Evolutionary conservation across 92 coral and sea anemone species (phyloP).

Genomic region (Porites lobata): DNA sequence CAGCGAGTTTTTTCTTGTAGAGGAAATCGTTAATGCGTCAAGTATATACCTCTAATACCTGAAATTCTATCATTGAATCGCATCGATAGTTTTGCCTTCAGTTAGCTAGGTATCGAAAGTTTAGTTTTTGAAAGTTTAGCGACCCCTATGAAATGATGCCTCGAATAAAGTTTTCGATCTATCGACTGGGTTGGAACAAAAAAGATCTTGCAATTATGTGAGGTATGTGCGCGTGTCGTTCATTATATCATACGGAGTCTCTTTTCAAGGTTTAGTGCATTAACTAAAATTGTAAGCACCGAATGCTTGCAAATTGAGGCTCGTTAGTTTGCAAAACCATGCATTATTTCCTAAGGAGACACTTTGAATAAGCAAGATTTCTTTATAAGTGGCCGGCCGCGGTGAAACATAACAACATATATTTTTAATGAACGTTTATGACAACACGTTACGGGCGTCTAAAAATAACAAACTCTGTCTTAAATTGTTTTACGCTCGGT

Average conservation of each 20-base stretch:
- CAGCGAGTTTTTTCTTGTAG: constrained; percentile 16
- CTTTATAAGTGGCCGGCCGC: background rate
- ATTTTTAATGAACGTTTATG: constrained; percentile 84
- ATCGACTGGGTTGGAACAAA: background rate
- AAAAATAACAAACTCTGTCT: constrained; percentile 64
- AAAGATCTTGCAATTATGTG: constrained; percentile 2
- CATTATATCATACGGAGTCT: too few relatives aligned
- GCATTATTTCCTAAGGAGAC: background rate
- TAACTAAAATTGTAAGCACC: constrained; percentile 11
- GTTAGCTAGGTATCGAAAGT: background rate
- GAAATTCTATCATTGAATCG: constrained; percentile 30
- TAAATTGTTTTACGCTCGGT: constrained; percentile 9
- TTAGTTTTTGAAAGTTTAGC: background rate
- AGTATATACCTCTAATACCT: constrained; percentile 19
- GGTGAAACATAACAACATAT: constrained; percentile 67
- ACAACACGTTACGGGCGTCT: constrained; percentile 62
- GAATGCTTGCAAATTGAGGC: background rate
- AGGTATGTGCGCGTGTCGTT: too few relatives aligned
- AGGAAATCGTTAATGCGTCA: constrained; percentile 30
- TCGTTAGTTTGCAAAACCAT: background rate
- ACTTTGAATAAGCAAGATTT: constrained; percentile 4
- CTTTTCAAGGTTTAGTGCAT: background rate
- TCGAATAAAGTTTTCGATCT: background rate
- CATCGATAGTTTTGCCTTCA: background rate
- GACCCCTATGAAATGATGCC: background rate